These are phyloP conservation scores for Phenganax subtilis DNA, from an alignment of 92 coral and sea anemone species.

Conservation along the genomic window DNA sequence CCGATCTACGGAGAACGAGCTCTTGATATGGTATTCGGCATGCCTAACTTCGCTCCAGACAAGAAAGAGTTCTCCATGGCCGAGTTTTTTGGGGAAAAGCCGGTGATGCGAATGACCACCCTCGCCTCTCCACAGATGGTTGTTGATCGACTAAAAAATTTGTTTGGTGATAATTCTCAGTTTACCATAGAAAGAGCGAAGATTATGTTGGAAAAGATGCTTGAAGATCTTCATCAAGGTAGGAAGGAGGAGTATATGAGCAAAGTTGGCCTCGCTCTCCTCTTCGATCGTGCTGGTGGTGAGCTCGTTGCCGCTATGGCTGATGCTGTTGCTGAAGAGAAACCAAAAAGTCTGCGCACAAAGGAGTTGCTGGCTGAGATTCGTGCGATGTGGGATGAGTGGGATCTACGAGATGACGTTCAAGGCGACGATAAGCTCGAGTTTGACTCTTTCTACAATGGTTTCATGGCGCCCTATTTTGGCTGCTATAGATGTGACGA, in stretches of 20 bases:
- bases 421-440: conserved; percentile 51
- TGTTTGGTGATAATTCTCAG: conserved; percentile 54
- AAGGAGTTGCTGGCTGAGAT: conserved; percentile 48
- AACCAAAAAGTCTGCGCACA: conserved; percentile 41
- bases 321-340: conserved; percentile 46
- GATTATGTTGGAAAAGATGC: conserved; percentile 46
- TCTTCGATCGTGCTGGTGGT: conserved; percentile 60
- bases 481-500: conserved; percentile 60
- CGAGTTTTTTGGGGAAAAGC: conserved; percentile 54
- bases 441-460: conserved; percentile 68
- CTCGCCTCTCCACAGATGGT: conserved; percentile 51
- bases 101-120: conserved; percentile 52
- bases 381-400: conserved; percentile 50
- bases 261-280: conserved; percentile 50
- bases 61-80: conserved; percentile 60
- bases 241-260: conserved; percentile 60
- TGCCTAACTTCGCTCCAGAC: conserved; percentile 56
- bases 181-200: conserved; percentile 38
- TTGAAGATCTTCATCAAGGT: conserved; percentile 50
- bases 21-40: conserved; percentile 56
- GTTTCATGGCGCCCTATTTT: conserved; percentile 71
- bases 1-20: conserved; percentile 56
- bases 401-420: conserved; percentile 49
- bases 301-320: conserved; percentile 44
- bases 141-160: conserved; percentile 42